Base-by-base conservation (phyloP, 2,113 vertebrate genomes). In the Ornithorhynchus anatinus region DNA sequence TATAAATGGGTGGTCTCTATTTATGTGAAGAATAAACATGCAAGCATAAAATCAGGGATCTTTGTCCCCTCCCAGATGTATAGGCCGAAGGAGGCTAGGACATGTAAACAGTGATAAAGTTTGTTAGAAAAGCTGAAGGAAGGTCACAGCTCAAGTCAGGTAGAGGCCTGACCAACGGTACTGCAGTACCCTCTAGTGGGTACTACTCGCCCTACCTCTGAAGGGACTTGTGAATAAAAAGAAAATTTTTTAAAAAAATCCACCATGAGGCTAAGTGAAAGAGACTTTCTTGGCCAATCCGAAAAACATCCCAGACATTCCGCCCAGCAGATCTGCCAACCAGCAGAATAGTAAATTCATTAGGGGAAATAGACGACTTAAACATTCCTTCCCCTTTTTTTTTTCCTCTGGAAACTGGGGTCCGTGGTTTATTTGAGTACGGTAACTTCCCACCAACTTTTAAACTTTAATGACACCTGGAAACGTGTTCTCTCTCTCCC, bases 121-220 rank as follows among this genome's bases (percentile, higher is more conserved):
- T 17, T 43, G 78, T 63, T n/a, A 40, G 39, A 61, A 76, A 75
- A 54, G 8, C 73, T 42, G 51, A 3, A 3, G 0, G 53, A 25
- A 69, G 82, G 73, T 72, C 43, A 9, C 12, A 72, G 23, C 69
- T 59, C 15, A 69, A 69, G 7, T 2, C n/a, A 4, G 52, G 19
- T 3, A 1, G 38, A 11, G 42, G 77, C 76, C 71, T 59, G 63
- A 54, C 39, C 38, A 77, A 75, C 37, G 77, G 89, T 86, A 78
- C 88, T 80, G 33, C 74, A 88, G 82, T 92, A 91, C 94, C 94
- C 93, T 82, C 94, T 86, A 88, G 91, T 90, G 94, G 89, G 48
- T 75, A 81, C 62, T 39, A 79, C 59, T 22, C 56, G 3, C n/a
- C 14, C 23, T 13, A 2, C 61, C 0, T n/a, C n/a, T n/a, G n/a